Evolutionary conservation across 2,113 vertebrate species (phyloP).

Genomic region (Entelurus aequoreus): DNA sequence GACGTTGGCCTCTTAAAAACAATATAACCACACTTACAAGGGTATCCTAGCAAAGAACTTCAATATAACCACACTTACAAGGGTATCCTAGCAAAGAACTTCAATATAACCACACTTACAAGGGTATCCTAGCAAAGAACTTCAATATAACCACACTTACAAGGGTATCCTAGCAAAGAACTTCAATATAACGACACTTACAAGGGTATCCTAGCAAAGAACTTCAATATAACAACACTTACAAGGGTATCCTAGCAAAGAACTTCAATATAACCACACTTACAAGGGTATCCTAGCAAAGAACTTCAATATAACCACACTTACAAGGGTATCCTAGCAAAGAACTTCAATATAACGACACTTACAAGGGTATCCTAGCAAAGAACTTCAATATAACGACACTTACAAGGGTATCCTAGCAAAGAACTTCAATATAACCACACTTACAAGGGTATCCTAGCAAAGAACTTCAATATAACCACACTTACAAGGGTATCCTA

Average conservation of each 20-base stretch:
- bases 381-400: not conserved
- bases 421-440: not conserved
- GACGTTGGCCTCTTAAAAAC: constrained; percentile 30
- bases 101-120: constrained; percentile 67
- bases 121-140: not conserved
- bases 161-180: not conserved
- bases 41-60: constrained; percentile 96
- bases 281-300: not conserved
- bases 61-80: constrained; percentile 86
- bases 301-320: not conserved
- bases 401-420: too few relatives aligned
- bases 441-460: too few relatives aligned
- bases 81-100: constrained; percentile 96
- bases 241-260: not conserved
- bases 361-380: too few relatives aligned
- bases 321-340: too few relatives aligned
- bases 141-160: not conserved
- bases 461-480: not conserved
- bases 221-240: not conserved
- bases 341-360: not conserved
- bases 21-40: constrained; percentile 86
- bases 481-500: not conserved
- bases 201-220: not conserved
- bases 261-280: not conserved
- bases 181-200: not conserved